Percentiles rank a stretch among this genome's conserved stretches.
phyloP scores from a whole-genome alignment of 2,888 invertebrate genomes.

The Anticlea derivata region DNA sequence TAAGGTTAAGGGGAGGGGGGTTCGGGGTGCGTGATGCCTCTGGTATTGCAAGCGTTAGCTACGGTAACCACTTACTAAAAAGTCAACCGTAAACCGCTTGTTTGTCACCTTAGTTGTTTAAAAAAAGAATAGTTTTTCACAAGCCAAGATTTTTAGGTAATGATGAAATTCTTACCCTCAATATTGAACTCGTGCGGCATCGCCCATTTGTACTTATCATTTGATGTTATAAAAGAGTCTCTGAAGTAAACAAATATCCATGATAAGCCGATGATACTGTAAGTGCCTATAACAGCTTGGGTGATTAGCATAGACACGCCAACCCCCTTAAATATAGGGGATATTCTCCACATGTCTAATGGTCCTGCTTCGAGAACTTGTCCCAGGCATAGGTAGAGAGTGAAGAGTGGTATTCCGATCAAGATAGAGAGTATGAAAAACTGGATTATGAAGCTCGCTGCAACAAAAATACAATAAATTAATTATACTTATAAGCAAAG shows the following conservation, averaged over 20 bases:
- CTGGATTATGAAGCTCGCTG: constrained; percentile 94
- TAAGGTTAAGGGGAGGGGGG: too few relatives aligned
- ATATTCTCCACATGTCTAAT: constrained; percentile 96
- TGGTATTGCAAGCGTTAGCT: too few relatives aligned
- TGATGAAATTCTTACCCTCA: constrained; percentile 74
- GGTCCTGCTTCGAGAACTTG: constrained; percentile 93
- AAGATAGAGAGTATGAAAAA: constrained; percentile 92
- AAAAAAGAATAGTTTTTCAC: too few relatives aligned
- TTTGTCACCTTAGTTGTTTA: too few relatives aligned
- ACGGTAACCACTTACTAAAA: too few relatives aligned
- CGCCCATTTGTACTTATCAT: constrained; percentile 92
- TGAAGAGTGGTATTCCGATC: constrained; percentile 92
- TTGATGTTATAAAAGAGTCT: constrained; percentile 92
- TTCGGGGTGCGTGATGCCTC: too few relatives aligned
- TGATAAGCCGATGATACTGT: constrained; percentile 94
- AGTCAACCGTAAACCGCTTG: too few relatives aligned
- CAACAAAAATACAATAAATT: constrained; percentile 52
- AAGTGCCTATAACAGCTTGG: constrained; percentile 92
- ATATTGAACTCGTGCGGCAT: constrained; percentile 88
- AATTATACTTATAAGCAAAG: too few relatives aligned
- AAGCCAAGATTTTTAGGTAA: too few relatives aligned
- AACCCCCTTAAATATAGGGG: constrained; percentile 95
- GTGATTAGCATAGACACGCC: constrained; percentile 91
- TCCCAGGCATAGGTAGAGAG: constrained; percentile 93
- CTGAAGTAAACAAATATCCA: constrained; percentile 95